These are phyloP conservation scores for Leucoraja erinaceus DNA, from an alignment of 2,113 vertebrate genomes.

Conservation along the genomic window DNA sequence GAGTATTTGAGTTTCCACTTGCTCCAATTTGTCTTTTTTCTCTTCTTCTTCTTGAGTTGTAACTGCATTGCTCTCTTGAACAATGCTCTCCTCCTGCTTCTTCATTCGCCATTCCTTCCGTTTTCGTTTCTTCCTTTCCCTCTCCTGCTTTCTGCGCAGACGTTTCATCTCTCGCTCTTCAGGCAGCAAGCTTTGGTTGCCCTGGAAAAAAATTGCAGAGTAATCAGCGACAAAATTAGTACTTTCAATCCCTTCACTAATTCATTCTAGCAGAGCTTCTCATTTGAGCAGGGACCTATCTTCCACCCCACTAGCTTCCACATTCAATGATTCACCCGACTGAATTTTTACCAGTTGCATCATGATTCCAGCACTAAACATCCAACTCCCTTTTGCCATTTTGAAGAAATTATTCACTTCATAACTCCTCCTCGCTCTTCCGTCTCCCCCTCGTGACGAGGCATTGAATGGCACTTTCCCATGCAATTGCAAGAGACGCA, in stretches of 20 bases:
- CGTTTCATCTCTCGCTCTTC: conserved; percentile 68
- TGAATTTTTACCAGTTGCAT: too few species aligned
- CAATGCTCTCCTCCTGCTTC: conserved; percentile 52
- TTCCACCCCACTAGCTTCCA: neutral
- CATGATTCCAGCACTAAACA: too few species aligned
- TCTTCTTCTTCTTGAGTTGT: conserved; percentile 42
- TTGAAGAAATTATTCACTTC: too few species aligned
- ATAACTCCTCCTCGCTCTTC: too few species aligned
- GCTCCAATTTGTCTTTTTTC: conserved; percentile 32
- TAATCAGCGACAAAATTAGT: neutral
- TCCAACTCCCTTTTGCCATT: too few species aligned
- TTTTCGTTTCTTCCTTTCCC: conserved; percentile 82
- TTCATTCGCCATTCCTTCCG: conserved; percentile 72
- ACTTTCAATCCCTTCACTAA: neutral
- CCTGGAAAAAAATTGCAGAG: conserved; percentile 51
- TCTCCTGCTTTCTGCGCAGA: conserved; percentile 73
- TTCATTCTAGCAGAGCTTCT: neutral
- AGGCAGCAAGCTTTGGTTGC: conserved; percentile 52
- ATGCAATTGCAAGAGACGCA: too few species aligned
- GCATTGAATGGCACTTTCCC: too few species aligned
- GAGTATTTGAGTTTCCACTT: conserved; percentile 50
- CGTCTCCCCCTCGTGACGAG: too few species aligned
- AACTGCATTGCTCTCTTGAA: neutral
- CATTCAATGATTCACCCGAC: too few species aligned
- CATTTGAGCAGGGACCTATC: too few species aligned